phyloP scores from a whole-genome alignment of 2,797 vertebrate species.

The Eulemur coronatus region DNA sequence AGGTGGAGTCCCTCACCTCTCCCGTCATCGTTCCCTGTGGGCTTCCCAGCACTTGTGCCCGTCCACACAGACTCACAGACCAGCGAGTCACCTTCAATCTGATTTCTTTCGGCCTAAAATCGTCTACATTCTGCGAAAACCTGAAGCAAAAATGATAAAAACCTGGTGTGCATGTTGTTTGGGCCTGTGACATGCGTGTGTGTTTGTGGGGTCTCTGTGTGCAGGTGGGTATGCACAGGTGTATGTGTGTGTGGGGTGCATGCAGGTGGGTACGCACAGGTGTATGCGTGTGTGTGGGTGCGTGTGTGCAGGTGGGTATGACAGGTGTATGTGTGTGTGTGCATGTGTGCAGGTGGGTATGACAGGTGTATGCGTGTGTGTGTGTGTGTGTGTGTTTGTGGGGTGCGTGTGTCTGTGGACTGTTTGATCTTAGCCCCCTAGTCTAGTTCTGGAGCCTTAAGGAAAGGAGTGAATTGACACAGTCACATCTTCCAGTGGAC shows the following conservation, averaged over 20 bases:
- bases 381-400: not conserved
- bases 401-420: not conserved
- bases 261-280: not conserved
- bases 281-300: accelerated
- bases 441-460: no score
- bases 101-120: not conserved
- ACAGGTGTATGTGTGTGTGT: no score
- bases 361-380: accelerated
- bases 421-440: not conserved
- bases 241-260: no score
- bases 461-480: not conserved
- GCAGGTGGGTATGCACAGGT: not conserved
- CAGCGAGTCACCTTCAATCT: not conserved
- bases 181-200: not conserved
- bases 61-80: accelerated
- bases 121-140: not conserved
- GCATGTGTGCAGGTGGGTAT: not conserved
- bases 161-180: not conserved
- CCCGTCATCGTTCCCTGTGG: accelerated
- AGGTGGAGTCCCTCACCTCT: accelerated
- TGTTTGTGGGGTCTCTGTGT: not conserved
- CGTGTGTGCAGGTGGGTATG: not conserved
- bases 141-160: not conserved
- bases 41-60: not conserved
- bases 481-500: accelerated